Percentiles rank a stretch among this genome's conserved stretches.
phyloP scores from a whole-genome alignment of 2,113 vertebrate genomes.

The Sylvicapra grimmia region DNA sequence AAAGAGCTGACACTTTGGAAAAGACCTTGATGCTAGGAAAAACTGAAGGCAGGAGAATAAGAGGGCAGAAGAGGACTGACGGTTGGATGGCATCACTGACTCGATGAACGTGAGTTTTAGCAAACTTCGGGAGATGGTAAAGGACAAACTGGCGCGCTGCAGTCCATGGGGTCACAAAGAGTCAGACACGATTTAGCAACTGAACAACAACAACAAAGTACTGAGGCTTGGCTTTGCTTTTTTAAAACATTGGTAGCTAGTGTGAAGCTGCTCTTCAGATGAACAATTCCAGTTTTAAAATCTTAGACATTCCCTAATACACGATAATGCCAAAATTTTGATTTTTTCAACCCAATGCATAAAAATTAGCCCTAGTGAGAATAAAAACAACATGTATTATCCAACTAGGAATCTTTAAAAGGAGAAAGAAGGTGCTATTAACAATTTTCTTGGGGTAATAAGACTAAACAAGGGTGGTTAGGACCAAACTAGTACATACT shows the following conservation, averaged over 20 bases:
- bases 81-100: background rate
- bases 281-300: background rate
- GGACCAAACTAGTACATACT: background rate
- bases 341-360: background rate
- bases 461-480: background rate
- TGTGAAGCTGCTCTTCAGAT: background rate
- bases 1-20: background rate
- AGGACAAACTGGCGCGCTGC: accelerated
- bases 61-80: background rate
- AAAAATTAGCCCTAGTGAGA: background rate
- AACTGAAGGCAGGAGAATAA: background rate
- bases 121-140: background rate
- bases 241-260: background rate
- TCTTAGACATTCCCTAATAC: background rate
- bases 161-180: background rate
- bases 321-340: background rate
- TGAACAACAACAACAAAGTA: background rate
- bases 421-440: background rate
- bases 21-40: background rate
- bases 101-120: background rate
- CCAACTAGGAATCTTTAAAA: background rate
- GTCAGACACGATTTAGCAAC: background rate
- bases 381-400: background rate
- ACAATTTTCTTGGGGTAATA: background rate
- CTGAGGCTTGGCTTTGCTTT: background rate